Evolutionary conservation across 2,113 vertebrate species (phyloP).

Genomic region (Thymallus thymallus): DNA sequence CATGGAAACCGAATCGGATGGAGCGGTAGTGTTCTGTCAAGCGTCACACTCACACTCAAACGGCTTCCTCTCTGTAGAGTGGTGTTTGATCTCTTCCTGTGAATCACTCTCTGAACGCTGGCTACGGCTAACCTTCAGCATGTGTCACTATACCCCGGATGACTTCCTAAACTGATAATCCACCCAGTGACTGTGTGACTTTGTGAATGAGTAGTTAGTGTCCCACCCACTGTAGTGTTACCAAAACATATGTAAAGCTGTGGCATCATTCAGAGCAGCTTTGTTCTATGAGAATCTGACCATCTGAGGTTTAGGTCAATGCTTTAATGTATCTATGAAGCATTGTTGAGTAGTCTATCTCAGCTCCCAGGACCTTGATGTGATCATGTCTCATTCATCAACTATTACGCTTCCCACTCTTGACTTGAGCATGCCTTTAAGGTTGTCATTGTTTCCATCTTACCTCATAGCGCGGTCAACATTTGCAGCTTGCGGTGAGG

Average conservation of each 20-base stretch:
- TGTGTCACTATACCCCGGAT: constrained; percentile 44
- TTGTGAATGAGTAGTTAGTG: constrained; percentile 6
- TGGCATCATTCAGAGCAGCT: neutral
- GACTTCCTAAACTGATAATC: constrained; percentile 45
- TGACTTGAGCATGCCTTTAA: neutral
- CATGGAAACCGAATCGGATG: constrained; percentile 13
- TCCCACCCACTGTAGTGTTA: neutral
- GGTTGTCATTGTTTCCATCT: neutral
- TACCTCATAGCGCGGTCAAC: neutral
- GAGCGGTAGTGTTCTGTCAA: constrained; percentile 23
- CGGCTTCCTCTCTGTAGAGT: constrained; percentile 24
- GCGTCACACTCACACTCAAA: constrained; percentile 32
- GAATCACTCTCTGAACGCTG: neutral
- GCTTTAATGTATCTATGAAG: neutral
- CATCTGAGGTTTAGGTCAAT: neutral
- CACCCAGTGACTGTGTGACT: constrained; percentile 31
- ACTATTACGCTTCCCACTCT: too few species aligned
- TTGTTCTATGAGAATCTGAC: neutral
- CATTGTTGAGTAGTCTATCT: neutral
- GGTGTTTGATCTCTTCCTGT: constrained; percentile 20
- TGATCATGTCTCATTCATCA: neutral
- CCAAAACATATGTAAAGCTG: too few species aligned
- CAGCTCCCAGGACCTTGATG: neutral
- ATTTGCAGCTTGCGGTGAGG: neutral
- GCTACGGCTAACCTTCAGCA: constrained; percentile 32